Percentiles rank a stretch among this genome's conserved stretches.
phyloP scores from a whole-genome alignment of 2,113 vertebrate genomes.

The Syrmaticus mikado region DNA sequence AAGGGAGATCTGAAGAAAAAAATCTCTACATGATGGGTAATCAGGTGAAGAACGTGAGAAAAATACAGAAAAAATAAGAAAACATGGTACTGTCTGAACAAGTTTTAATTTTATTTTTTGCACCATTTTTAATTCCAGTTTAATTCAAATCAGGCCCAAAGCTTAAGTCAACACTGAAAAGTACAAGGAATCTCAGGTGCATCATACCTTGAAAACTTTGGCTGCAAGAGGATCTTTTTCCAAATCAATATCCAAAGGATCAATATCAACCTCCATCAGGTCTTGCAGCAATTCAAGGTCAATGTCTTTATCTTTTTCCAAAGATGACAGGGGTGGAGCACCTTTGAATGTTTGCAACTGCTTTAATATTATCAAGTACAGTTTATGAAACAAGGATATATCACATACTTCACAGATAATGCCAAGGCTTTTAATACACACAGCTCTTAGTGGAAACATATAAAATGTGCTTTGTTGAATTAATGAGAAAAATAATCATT shows the following conservation, averaged over 20 bases:
- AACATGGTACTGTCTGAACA: neutral
- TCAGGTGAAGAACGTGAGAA: neutral
- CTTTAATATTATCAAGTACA: neutral
- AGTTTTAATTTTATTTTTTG: neutral
- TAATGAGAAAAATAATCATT: neutral
- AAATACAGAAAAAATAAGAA: neutral
- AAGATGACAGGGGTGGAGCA: slow-evolving; percentile 93
- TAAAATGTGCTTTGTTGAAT: neutral
- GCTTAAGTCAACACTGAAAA: neutral
- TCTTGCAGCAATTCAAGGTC: slow-evolving; percentile 99
- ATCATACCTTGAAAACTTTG: slow-evolving; percentile 98
- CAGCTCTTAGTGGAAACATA: neutral
- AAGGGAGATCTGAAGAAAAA: neutral
- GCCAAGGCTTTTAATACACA: slow-evolving; percentile 39
- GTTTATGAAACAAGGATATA: slow-evolving; percentile 31
- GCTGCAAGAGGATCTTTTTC: slow-evolving; percentile 99
- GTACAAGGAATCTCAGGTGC: neutral
- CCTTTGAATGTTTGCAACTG: slow-evolving; percentile 84
- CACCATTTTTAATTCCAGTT: neutral
- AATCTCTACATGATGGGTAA: neutral
- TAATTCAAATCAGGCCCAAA: neutral
- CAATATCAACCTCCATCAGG: slow-evolving; percentile 99
- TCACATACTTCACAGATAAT: slow-evolving; percentile 46
- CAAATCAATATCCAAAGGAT: slow-evolving; percentile 99
- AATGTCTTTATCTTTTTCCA: slow-evolving; percentile 99